Percentiles rank a stretch among this genome's conserved stretches.
phyloP scores from a whole-genome alignment of 2,888 invertebrate genomes.

The Phengaris alcon region DNA sequence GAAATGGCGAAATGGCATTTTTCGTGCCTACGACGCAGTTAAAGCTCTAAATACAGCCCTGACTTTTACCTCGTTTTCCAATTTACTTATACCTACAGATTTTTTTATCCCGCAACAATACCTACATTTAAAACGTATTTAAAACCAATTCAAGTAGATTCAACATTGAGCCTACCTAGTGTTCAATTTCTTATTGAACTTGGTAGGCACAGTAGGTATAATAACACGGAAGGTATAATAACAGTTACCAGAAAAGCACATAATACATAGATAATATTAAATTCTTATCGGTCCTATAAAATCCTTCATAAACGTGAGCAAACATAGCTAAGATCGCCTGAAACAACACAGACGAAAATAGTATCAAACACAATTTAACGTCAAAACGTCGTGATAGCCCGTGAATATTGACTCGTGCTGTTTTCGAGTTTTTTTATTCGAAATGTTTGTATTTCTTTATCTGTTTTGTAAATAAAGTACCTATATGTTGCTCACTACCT shows the following conservation, averaged over 20 bases:
- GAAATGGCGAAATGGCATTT: too few relatives aligned
- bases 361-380: slow-evolving; percentile 45
- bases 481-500: background rate
- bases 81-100: too few relatives aligned
- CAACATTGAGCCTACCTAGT: background rate
- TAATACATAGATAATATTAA: background rate
- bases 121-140: too few relatives aligned
- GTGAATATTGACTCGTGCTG: background rate
- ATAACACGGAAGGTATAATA: background rate
- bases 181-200: background rate
- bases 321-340: slow-evolving; percentile 39
- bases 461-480: slow-evolving; percentile 26
- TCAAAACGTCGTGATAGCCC: slow-evolving; percentile 10
- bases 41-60: too few relatives aligned
- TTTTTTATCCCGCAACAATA: too few relatives aligned
- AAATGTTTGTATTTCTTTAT: slow-evolving; percentile 22
- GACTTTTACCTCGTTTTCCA: too few relatives aligned
- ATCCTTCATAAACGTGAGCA: slow-evolving; percentile 33
- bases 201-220: too few relatives aligned
- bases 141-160: too few relatives aligned
- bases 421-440: slow-evolving; percentile 24
- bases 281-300: slow-evolving; percentile 15
- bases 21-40: too few relatives aligned
- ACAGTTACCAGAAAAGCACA: background rate
- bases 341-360: slow-evolving; percentile 52